Conservation (phyloP, 1,140 invertebrate species). For the Oreohelix idahoensis region DNA sequence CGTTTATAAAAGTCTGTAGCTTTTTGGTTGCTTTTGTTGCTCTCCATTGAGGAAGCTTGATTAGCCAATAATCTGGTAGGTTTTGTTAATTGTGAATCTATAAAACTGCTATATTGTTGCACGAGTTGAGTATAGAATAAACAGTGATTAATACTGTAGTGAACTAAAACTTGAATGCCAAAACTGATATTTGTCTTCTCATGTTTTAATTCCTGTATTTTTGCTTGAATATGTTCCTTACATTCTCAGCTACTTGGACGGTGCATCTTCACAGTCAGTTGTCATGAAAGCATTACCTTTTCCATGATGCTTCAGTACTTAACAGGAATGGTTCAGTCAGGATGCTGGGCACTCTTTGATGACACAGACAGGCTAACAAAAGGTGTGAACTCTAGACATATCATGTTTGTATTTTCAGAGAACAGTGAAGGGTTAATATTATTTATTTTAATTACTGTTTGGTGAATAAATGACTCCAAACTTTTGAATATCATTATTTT, state of each 20-base stretch:
- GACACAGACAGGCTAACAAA: slow-evolving; percentile 89
- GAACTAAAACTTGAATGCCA: too few relatives aligned
- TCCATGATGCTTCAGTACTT: slow-evolving; percentile 67
- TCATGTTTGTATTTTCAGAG: not conserved
- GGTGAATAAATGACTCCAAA: not conserved
- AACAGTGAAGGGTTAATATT: too few relatives aligned
- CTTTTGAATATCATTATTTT: not conserved
- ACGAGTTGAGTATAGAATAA: not conserved
- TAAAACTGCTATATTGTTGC: too few relatives aligned
- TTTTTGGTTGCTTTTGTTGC: too few relatives aligned
- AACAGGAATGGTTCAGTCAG: slow-evolving; percentile 70
- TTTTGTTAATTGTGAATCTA: too few relatives aligned
- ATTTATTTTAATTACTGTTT: not conserved
- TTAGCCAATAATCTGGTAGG: too few relatives aligned
- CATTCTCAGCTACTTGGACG: slow-evolving; percentile 65
- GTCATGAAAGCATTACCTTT: slow-evolving; percentile 62
- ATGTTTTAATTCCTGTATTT: too few relatives aligned
- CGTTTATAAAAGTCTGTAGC: too few relatives aligned
- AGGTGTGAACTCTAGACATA: slow-evolving; percentile 57
- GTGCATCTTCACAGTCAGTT: slow-evolving; percentile 65
- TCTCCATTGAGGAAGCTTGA: too few relatives aligned
- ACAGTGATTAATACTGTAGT: too few relatives aligned
- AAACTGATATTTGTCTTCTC: too few relatives aligned
- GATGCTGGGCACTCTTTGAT: slow-evolving; percentile 90
- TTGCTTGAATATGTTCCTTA: not conserved